Evolutionary conservation across 2,888 invertebrate species (phyloP).

Genomic region (Tanytarsus gracilentus): DNA sequence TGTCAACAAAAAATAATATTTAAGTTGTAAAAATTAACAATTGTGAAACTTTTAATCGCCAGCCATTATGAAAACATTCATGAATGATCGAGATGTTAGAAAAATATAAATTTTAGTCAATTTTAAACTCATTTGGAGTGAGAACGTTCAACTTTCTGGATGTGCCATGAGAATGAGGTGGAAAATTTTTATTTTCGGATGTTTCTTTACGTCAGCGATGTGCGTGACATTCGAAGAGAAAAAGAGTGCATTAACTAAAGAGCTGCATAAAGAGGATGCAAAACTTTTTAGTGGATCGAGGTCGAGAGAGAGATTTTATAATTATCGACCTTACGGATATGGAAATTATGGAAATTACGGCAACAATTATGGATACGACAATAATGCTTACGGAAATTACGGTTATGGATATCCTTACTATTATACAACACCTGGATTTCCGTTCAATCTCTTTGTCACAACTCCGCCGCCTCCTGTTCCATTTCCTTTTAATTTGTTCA

Average conservation of each 20-base stretch:
- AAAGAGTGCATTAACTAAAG: not conserved
- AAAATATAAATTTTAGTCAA: too few species aligned
- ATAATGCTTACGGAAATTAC: not conserved
- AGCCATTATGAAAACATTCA: not conserved
- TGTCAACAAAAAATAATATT: not conserved
- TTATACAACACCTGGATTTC: constrained; percentile 1
- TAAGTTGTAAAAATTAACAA: not conserved
- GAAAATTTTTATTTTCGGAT: not conserved
- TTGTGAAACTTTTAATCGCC: not conserved
- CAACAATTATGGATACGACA: not conserved
- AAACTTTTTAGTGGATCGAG: not conserved
- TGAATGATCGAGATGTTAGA: too few species aligned
- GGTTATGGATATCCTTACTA: not conserved
- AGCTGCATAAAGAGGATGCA: not conserved
- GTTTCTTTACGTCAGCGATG: not conserved
- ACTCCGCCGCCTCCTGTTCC: not conserved
- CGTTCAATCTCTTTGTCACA: not conserved
- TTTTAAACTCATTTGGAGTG: not conserved
- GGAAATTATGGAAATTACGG: not conserved
- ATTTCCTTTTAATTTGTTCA: not conserved
- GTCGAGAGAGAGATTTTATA: too few species aligned
- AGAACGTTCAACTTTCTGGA: not conserved
- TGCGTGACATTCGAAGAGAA: not conserved
- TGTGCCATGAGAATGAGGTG: not conserved
- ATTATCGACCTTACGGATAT: too few species aligned